phyloP scores from a whole-genome alignment of 2,797 vertebrate genomes.

The Diplodus puntazzo region DNA sequence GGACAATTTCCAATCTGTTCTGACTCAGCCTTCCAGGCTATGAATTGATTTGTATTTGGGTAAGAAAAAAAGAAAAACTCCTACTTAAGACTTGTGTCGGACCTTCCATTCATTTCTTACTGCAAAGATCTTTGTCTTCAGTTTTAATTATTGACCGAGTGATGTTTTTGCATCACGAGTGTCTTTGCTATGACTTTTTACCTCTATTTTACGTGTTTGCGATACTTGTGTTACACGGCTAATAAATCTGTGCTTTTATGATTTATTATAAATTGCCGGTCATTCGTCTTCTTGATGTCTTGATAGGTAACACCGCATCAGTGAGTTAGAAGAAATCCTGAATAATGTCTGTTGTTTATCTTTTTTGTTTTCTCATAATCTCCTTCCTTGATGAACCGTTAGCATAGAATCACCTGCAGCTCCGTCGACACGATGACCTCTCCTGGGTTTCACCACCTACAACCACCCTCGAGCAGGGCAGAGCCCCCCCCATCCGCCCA shows the following conservation, averaged over 20 bases:
- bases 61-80: neutral
- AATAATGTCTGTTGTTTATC: neutral
- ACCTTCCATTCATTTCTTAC: neutral
- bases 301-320: no score
- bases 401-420: slow-evolving; percentile 38
- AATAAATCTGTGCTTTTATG: neutral
- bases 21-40: neutral
- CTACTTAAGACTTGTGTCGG: neutral
- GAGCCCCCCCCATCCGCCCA: neutral
- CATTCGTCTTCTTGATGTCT: neutral
- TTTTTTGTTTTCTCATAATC: neutral
- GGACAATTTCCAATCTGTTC: neutral
- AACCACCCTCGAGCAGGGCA: slow-evolving; percentile 36
- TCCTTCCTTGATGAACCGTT: slow-evolving; percentile 5
- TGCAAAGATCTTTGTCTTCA: no score
- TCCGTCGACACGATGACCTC: slow-evolving; percentile 3
- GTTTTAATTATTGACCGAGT: neutral
- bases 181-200: neutral
- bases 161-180: neutral
- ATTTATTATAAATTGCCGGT: neutral
- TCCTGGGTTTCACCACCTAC: slow-evolving; percentile 37
- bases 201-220: neutral
- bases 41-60: neutral
- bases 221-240: neutral
- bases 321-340: neutral